Evolutionary conservation across 1,140 invertebrate genomes (phyloP).

Genomic region (Micrasema minimum): DNA sequence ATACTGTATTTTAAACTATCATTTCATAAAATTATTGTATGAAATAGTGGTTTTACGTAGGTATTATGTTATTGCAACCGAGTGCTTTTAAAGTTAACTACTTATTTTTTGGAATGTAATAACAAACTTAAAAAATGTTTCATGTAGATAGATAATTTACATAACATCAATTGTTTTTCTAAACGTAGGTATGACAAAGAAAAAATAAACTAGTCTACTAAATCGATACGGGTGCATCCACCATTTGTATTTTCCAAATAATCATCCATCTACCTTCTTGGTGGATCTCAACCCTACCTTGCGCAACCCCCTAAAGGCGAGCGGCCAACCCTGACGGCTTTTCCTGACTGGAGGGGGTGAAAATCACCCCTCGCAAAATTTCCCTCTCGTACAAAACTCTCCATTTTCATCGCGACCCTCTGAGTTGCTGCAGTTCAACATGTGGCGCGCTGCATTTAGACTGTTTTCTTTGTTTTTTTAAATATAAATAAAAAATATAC

Average conservation of each 20-base stretch:
- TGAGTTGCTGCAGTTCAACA: constrained; percentile 21
- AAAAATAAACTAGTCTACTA: not conserved
- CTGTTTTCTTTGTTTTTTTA: too few relatives aligned
- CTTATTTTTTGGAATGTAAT: too few relatives aligned
- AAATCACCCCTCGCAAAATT: constrained; percentile 51
- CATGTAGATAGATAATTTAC: too few relatives aligned
- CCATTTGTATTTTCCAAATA: constrained; percentile 44
- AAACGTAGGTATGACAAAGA: too few relatives aligned
- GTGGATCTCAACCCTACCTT: not conserved
- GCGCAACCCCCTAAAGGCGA: constrained; percentile 15
- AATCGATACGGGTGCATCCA: constrained; percentile 30
- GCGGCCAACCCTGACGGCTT: constrained; percentile 46
- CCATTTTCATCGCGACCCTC: constrained; percentile 51
- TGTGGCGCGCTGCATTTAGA: constrained; percentile 28
- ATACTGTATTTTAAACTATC: too few relatives aligned
- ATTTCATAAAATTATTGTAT: too few relatives aligned
- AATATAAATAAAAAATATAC: too few relatives aligned
- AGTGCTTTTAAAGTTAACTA: too few relatives aligned
- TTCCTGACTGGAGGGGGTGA: constrained; percentile 25
- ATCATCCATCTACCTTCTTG: constrained; percentile 16
- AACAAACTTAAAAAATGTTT: too few relatives aligned
- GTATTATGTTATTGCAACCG: too few relatives aligned
- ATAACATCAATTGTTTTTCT: too few relatives aligned
- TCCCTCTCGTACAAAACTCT: constrained; percentile 50
- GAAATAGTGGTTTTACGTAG: too few relatives aligned